Base-by-base conservation (phyloP, 1,140 invertebrate species). In the Penaeus chinensis region DNA sequence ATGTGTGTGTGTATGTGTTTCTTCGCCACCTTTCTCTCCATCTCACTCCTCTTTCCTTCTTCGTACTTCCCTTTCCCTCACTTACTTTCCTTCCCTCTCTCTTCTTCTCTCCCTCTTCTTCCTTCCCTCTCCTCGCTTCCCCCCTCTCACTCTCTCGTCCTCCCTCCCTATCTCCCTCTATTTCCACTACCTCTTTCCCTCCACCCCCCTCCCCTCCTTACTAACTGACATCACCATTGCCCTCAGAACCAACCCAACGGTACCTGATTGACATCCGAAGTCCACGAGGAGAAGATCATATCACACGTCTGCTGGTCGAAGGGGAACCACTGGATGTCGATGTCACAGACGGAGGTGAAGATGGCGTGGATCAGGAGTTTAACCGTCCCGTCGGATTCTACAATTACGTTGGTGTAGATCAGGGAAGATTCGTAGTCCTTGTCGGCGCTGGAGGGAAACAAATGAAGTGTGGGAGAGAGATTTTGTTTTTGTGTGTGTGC, bases 301-400 rank as follows among this genome's bases (percentile, higher is more conserved):
- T 87, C 83, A 22, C 90, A 90, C 3, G 81, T 71, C 76, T 90
- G 90, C 83, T 90, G 89, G 78, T 90, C 90, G 61, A 90, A 90
- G 77, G 90, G 90, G 62, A 89, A 90, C 87, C 89, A 90, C 78
- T 89, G 84, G 76, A 90, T 89, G 76, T 89, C 89, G 10, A 90
- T 84, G 20, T 85, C 69, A 61, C 89, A 90, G 20, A 78, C 84
- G n/a, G 90, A 90, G 54, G 87, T 87, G 76, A 90, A 89, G 71
- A 89, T 80, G 74, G 82, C 89, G 84, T 90, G 90, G 27, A 82
- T 76, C 71, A 89, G 54, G 24, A 90, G 32, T 54, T 71, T 88
- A 37, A 82, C 69, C 2, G 81, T 66, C 22, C 90, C 90, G 11
- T 65, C 66, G 71, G 78, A n/a, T 42, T 79, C 54, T 7, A 90